Evolutionary conservation across 2,113 vertebrate species (phyloP).

Genomic region (Sialia sialis): DNA sequence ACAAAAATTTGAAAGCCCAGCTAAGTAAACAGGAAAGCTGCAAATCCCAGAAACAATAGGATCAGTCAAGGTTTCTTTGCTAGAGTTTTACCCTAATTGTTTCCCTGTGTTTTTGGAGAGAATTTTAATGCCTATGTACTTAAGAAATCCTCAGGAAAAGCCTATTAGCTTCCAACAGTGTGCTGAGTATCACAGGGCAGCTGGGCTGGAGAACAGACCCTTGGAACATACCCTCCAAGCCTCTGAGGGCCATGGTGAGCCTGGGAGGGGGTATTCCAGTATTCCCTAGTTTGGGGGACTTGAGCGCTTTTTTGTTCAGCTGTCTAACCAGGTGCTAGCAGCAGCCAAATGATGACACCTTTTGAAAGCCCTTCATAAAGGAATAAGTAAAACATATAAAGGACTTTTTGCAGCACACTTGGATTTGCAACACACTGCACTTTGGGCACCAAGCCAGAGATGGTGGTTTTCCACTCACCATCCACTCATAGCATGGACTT

Average conservation of each 20-base stretch:
- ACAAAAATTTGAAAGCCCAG: conserved; percentile 3
- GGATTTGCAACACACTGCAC: neutral
- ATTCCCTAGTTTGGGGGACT: fast-evolving
- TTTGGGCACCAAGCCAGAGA: neutral
- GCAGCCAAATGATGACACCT: neutral
- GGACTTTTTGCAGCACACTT: neutral
- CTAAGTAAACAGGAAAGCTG: conserved; percentile 33
- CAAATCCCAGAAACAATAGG: conserved; percentile 17
- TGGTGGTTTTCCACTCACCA: neutral
- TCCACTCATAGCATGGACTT: fast-evolving
- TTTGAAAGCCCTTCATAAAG: neutral
- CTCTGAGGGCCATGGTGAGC: neutral
- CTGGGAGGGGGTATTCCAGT: neutral
- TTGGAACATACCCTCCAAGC: neutral
- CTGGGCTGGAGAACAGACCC: neutral
- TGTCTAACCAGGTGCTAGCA: neutral
- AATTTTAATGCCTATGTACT: neutral
- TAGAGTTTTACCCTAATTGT: neutral
- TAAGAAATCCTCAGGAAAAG: neutral
- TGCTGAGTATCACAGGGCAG: neutral
- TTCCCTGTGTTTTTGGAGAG: neutral
- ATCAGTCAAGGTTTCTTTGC: conserved; percentile 23
- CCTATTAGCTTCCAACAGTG: neutral
- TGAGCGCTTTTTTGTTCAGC: neutral
- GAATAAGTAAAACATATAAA: fast-evolving